Base-by-base conservation (phyloP, 2,888 invertebrate genomes). In the Drosophila fungiperda region DNA sequence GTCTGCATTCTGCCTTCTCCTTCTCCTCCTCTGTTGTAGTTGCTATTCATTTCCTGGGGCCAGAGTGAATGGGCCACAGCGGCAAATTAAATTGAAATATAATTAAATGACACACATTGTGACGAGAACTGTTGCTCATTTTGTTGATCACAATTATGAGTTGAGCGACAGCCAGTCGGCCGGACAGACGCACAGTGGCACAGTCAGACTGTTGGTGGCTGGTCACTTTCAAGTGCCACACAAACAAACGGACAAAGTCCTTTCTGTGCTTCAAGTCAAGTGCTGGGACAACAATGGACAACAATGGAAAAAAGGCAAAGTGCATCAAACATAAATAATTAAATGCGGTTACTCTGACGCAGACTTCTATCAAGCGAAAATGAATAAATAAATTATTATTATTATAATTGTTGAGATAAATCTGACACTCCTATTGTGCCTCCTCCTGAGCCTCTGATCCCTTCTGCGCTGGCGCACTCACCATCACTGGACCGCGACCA, bases 61-160 rank as follows among this genome's bases (percentile, higher is more conserved):
- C 32, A 12, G 26, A 40, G 40, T 40, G 45, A 20, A 20, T 45
- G 7, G 20, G 49, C 17, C 40, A 17, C 38, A 54, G 62, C 33
- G 35, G 38, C 42, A 65, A 68, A 61, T 66, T 58, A 64, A 80
- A 81, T 73, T 64, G 64, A 70, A 81, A 78, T 62, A 65, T 69
- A 78, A 78, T 68, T 64, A 78, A 78, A 62, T 70, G 50, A 62
- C 73, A 61, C 55, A 77, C 66, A 73, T 62, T 48, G 60, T 55
- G 55, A n/a, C 48, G 58, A 42, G 32, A 76, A 62, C 61, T 48
- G 70, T 58, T 69, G 76, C 71, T n/a, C 73, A 75, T 55, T 63
- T 75, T 74, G 63, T 64, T 57, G 48, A 75, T 75, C 53, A 58
- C 60, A 60, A 68, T 60, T 57, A 68, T 60, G 50, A 38, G 26